Percentiles rank a stretch among this genome's conserved stretches.
These are phyloP conservation scores for Stenopsyche tienmushanensis DNA, from an alignment of 1,140 invertebrate genomes.

Conservation along the genomic window DNA sequence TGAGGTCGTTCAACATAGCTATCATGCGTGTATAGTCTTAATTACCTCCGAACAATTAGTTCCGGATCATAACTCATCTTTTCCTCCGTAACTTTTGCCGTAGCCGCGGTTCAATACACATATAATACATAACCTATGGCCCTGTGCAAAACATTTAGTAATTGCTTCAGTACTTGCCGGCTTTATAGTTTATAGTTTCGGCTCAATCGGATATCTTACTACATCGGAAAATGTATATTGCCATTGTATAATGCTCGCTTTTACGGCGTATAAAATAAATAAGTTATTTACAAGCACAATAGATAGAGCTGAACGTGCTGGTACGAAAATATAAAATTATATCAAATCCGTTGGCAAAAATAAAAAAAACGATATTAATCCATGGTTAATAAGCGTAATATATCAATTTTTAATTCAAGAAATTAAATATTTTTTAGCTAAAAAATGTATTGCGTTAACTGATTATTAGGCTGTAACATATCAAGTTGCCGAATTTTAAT, in stretches of 20 bases:
- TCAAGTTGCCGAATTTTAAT: too few species aligned
- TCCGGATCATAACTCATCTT: conserved; percentile 28
- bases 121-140: not conserved
- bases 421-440: too few species aligned
- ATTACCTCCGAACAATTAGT: conserved; percentile 26
- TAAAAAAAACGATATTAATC: too few species aligned
- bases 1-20: not conserved
- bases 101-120: conserved; percentile 23
- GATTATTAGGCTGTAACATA: too few species aligned
- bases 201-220: not conserved
- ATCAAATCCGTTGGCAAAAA: too few species aligned
- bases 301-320: too few species aligned
- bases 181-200: not conserved
- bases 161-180: not conserved
- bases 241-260: not conserved
- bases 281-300: not conserved
- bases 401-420: too few species aligned
- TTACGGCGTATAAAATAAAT: not conserved
- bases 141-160: conserved; percentile 1
- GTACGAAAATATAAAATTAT: too few species aligned
- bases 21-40: conserved; percentile 23
- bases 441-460: too few species aligned
- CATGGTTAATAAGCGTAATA: too few species aligned
- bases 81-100: not conserved
- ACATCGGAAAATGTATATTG: not conserved